Base-by-base conservation (phyloP, 2,888 invertebrate species). In the Linyphia triangularis region DNA sequence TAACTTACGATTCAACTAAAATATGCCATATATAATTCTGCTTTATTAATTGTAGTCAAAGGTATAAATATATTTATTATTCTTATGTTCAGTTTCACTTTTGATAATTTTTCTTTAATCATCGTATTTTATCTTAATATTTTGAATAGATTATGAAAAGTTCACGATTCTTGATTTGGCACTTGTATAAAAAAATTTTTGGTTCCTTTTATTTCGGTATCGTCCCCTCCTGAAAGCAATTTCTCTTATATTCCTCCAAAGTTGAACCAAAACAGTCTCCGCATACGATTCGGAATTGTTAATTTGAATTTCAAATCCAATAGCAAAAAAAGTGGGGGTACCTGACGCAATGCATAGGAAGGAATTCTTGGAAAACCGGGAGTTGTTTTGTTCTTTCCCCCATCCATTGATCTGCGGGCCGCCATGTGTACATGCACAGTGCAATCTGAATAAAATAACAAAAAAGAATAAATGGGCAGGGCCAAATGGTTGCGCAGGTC, bases 401-500 rank as follows among this genome's bases (percentile, higher is more conserved):
- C 43, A 43, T 70, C 70, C 78, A 85, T 88, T 88, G 86, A 88
- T 88, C 86, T 16, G 33, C 33, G 61, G 28, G 67, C 69, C 72
- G 33, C 75, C 73, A 67, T 75, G 81, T 65, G 72, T 82, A 57
- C 33, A 51, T 75, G 73, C 83, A 13, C 51, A 57, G 26, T 63
- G 81, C 75, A 78, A 88, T 77, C 33, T 61, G 77, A 72, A 77
- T 75, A 78, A 75, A 83, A 78, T 72, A 77, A 69, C 43, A 83
- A 88, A 73, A 24, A 43, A 78, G 24, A 28, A 63, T 40, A 40
- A 63, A 51, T 43, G 40, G 81, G 81, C 75, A 40, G 67, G 69
- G 84, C 75, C 86, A 67, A 88, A 81, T 88, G 67, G 81, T 72
- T 82, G 82, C 82, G 82, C 82, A 82, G 82, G 70, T 65, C 75